Conservation (phyloP, 2,797 vertebrate species). For the Urophycis tenuis region DNA sequence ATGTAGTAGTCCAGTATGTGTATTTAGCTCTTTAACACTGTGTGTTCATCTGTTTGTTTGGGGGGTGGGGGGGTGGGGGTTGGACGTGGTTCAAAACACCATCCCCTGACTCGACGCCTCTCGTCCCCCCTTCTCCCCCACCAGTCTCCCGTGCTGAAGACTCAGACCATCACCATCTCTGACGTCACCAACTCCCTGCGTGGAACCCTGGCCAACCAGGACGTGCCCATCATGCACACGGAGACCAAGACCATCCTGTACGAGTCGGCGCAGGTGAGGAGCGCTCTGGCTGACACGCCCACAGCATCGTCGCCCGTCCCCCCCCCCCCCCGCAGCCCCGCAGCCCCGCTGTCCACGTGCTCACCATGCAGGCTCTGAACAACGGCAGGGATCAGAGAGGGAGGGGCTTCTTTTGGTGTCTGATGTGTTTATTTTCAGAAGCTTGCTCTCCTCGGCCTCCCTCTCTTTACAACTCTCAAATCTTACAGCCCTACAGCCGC, state of each 20-base stretch:
- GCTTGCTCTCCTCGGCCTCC: background rate
- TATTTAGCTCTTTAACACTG: background rate
- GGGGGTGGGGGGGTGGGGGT: background rate
- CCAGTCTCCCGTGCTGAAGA: conserved; percentile 90
- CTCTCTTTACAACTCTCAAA: background rate
- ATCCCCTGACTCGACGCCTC: conserved; percentile 30
- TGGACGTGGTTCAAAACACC: background rate
- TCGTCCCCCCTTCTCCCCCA: conserved; percentile 17
- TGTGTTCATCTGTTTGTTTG: background rate
- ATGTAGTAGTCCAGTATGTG: too few species aligned
- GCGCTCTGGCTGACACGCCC: conserved; percentile 2
- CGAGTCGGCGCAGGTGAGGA: conserved; percentile 87
- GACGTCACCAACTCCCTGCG: conserved; percentile 79
- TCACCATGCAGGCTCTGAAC: too few species aligned
- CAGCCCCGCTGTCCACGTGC: background rate
- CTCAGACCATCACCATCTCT: conserved; percentile 92
- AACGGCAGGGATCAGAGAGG: too few species aligned
- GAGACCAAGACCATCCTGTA: conserved; percentile 99
- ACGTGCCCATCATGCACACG: conserved; percentile 92
- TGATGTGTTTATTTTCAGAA: too few species aligned
- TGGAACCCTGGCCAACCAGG: conserved; percentile 83
- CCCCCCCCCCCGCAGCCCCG: background rate
- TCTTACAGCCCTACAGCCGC: background rate
- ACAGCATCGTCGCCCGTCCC: too few species aligned
- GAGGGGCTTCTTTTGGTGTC: too few species aligned